Percentiles rank a stretch among this genome's conserved stretches.
Conservation (phyloP, 2,888 invertebrate genomes). For the Drosophila longiperda region DNA sequence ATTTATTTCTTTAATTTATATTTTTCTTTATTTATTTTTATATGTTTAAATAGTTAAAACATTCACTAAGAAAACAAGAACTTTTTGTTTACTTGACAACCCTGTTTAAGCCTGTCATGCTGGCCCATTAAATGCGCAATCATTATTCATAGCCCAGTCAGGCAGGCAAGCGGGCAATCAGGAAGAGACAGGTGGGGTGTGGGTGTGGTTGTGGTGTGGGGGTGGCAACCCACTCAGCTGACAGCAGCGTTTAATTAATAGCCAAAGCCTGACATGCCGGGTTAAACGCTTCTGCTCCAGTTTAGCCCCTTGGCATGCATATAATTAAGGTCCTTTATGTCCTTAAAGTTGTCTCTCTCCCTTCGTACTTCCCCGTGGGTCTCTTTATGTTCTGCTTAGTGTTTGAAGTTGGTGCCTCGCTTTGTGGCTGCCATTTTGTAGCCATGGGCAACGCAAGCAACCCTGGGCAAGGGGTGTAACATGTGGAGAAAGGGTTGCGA, state of each 20-base stretch:
- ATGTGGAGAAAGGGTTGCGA: constrained; percentile 51
- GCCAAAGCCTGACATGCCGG: constrained; percentile 58
- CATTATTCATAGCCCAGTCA: constrained; percentile 59
- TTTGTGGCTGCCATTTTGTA: constrained; percentile 61
- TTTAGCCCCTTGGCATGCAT: constrained; percentile 38
- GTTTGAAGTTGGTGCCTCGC: constrained; percentile 6
- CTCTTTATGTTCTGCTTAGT: constrained; percentile 1
- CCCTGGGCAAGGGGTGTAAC: constrained; percentile 26
- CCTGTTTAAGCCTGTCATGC: constrained; percentile 31
- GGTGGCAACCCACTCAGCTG: constrained; percentile 50
- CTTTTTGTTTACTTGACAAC: constrained; percentile 29
- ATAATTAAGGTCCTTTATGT: constrained; percentile 53
- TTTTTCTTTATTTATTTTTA: too few relatives aligned
- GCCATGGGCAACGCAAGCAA: constrained; percentile 38
- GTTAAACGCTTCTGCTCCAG: constrained; percentile 59
- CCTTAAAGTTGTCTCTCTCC: constrained; percentile 16
- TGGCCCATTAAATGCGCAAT: constrained; percentile 54
- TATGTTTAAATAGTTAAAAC: too few relatives aligned
- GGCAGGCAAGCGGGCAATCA: constrained; percentile 22
- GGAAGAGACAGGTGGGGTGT: background rate
- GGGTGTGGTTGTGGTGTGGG: background rate
- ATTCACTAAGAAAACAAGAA: background rate
- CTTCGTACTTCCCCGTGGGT: background rate
- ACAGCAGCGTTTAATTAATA: constrained; percentile 68
- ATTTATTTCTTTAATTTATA: background rate